phyloP scores from a whole-genome alignment of 2,113 vertebrate species.

The Lepus americanus region DNA sequence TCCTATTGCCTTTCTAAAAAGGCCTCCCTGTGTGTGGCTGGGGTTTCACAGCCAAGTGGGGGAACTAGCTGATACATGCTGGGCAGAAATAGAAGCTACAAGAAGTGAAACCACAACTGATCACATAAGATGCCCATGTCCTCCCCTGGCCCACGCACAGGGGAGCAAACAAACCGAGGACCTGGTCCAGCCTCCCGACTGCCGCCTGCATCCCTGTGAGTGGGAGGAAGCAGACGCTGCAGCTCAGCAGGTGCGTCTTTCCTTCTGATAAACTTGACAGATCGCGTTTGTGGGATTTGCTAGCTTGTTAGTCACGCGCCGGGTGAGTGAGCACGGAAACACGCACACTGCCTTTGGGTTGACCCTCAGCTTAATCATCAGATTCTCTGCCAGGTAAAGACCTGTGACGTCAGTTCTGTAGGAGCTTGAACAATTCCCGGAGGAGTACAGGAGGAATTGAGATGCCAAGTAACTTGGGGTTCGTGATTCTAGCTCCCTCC shows the following conservation, averaged over 20 bases:
- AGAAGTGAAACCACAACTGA: constrained; percentile 89
- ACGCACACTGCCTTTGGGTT: neutral
- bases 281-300: neutral
- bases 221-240: constrained; percentile 11
- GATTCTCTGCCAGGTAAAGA: neutral
- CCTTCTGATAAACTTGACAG: neutral
- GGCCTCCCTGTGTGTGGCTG: constrained; percentile 76
- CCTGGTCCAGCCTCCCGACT: constrained; percentile 83
- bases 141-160: constrained; percentile 89
- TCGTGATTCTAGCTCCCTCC: neutral
- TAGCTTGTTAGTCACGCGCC: too few species aligned
- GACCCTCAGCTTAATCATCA: neutral
- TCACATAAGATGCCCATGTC: constrained; percentile 89
- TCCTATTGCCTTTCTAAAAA: constrained; percentile 84
- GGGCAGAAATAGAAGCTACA: constrained; percentile 89
- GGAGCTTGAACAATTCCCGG: neutral
- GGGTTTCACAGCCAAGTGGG: constrained; percentile 87
- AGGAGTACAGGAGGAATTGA: neutral
- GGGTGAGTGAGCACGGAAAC: neutral
- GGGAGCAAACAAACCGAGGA: constrained; percentile 85
- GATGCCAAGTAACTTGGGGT: neutral
- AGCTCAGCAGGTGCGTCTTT: neutral
- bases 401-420: neutral
- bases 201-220: constrained; percentile 89
- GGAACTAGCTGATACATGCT: constrained; percentile 89